Conservation (phyloP, 2,797 vertebrate genomes). For the Macropodus opercularis region DNA sequence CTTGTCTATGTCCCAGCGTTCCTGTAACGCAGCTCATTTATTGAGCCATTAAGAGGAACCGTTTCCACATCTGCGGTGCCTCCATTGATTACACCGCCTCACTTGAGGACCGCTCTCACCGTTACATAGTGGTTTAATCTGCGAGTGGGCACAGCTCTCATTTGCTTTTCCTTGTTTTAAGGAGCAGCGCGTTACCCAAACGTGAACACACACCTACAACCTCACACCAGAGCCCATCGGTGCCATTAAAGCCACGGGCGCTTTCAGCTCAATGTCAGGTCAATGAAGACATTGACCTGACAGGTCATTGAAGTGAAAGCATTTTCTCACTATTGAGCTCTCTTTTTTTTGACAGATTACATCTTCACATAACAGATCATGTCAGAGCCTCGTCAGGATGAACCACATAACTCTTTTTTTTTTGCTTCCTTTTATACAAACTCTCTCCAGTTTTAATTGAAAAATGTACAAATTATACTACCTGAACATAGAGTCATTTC, state of each 20-base stretch:
- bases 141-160: conserved; percentile 7
- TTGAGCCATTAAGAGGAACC: conserved; percentile 50
- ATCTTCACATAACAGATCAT: conserved; percentile 45
- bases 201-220: conserved; percentile 8
- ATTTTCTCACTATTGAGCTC: conserved; percentile 46
- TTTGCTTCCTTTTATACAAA: not conserved
- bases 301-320: conserved; percentile 48
- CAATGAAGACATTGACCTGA: conserved; percentile 41
- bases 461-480: conserved; percentile 4
- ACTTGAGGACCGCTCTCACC: conserved; percentile 45
- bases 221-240: conserved; percentile 22
- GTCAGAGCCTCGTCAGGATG: conserved; percentile 12
- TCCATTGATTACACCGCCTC: conserved; percentile 61
- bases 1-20: conserved; percentile 51
- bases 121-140: conserved; percentile 42
- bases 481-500: not conserved
- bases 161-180: conserved; percentile 29
- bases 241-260: conserved; percentile 47
- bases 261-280: conserved; percentile 60
- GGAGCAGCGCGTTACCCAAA: conserved; percentile 6
- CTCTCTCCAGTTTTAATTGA: not conserved
- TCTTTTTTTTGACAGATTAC: conserved; percentile 51
- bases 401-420: conserved; percentile 7
- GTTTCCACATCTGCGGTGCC: conserved; percentile 43
- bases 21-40: conserved; percentile 64